A percentile compares a stretch with the other conserved stretches of the same genome.
phyloP scores from a whole-genome alignment of 2,797 vertebrate genomes.

The Schizopygopsis pylzovi region DNA sequence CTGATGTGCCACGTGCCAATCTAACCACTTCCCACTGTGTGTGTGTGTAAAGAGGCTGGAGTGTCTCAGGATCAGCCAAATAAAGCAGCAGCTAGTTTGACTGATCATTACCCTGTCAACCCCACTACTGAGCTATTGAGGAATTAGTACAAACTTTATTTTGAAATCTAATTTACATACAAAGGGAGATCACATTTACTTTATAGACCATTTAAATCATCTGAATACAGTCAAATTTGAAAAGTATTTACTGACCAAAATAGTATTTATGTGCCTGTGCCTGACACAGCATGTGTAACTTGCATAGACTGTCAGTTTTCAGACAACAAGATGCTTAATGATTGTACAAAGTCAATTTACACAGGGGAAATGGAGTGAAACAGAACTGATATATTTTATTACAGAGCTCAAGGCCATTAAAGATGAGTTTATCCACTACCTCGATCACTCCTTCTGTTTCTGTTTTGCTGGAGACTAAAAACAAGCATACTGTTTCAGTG shows the following conservation, averaged over 20 bases:
- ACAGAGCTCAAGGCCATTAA: neutral
- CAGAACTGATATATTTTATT: neutral
- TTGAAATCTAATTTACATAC: slow-evolving; percentile 1
- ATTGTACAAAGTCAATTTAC: neutral
- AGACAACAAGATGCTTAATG: neutral
- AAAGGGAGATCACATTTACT: neutral
- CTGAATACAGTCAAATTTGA: neutral
- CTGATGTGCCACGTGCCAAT: neutral
- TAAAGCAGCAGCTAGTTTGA: neutral
- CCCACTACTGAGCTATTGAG: neutral
- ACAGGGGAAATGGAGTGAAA: neutral
- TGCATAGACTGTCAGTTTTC: neutral
- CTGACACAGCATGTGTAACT: neutral
- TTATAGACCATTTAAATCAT: neutral
- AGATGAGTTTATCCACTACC: neutral
- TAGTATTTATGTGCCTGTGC: neutral
- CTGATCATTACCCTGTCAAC: neutral
- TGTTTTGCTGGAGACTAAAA: neutral
- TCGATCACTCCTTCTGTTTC: neutral
- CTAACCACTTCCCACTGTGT: neutral
- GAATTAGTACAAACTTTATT: neutral
- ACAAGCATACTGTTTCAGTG: neutral
- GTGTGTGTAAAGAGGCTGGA: slow-evolving; percentile 5
- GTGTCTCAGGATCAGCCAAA: neutral
- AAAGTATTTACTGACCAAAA: neutral